Evolutionary conservation across 2,888 invertebrate species (phyloP).

Genomic region (Melipona bicolor): DNA sequence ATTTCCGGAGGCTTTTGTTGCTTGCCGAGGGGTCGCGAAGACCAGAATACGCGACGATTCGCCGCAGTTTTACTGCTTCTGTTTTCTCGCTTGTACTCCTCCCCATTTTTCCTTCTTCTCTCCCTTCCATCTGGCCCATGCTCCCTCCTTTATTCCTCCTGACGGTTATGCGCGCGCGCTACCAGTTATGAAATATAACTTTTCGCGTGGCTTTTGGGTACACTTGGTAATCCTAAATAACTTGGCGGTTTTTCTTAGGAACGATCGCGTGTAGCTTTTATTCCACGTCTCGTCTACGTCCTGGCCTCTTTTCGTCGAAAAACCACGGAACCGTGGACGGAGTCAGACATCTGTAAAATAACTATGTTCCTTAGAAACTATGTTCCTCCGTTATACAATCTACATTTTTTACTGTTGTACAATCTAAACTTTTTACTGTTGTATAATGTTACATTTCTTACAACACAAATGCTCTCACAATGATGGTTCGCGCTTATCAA

Average conservation of each 20-base stretch:
- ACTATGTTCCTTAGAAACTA: neutral
- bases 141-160: neutral
- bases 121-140: neutral
- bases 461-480: neutral
- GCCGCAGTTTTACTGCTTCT: slow-evolving; percentile 27
- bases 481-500: neutral
- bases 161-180: slow-evolving; percentile 13
- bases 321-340: neutral
- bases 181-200: slow-evolving; percentile 16
- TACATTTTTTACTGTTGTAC: neutral
- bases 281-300: neutral
- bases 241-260: neutral
- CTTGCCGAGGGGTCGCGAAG: slow-evolving; percentile 19
- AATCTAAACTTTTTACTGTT: neutral
- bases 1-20: slow-evolving; percentile 50
- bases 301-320: neutral
- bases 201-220: neutral
- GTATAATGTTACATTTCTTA: neutral
- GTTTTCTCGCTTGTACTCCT: slow-evolving; percentile 6
- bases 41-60: slow-evolving; percentile 38
- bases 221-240: neutral
- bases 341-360: neutral
- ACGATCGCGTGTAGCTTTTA: neutral
- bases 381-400: neutral
- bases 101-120: neutral